Evolutionary conservation across 2,113 vertebrate genomes (phyloP), one percentile per base, ranked within the genome.

Genomic region (Pantherophis guttatus): DNA sequence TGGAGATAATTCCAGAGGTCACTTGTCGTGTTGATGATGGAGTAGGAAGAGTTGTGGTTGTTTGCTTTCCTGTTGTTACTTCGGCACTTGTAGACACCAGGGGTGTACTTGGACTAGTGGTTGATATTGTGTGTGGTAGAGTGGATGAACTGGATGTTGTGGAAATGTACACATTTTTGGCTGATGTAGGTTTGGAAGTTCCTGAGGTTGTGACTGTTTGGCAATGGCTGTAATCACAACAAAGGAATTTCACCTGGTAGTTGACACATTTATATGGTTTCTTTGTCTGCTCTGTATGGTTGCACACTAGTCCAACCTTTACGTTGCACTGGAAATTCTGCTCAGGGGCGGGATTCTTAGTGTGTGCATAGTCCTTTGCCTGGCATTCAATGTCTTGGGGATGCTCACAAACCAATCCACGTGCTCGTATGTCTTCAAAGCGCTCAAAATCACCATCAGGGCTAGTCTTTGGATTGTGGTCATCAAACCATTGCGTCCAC

Each of bases 381-480:
- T 95, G 94, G 33, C 98, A 98, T 19, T 94, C 85, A 0, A 98
- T 96, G 9, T 92, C 70, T 23, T n/a, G 0, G 0, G 97, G 98
- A 0, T 89, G 8, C 0, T 0, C 1, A 3, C 98, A 98, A 0
- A 97, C 4, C 0, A n/a, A 19, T 1, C 0, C 13, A 0, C 59
- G 23, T 0, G 54, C 70, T 23, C 39, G 59, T 87, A 96, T 91
- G 0, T 94, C 95, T 2, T 95, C 53, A 0, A 88, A 95, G 0
- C n/a, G 94, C 89, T 96, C 94, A 26, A 94, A 15, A 88, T 98
- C 97, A 1, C 97, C 97, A 0, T 2, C 1, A 0, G 5, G 6
- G 0, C 23, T 17, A 0, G 96, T 93, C 0, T n/a, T 88, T 8
- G 92, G 94, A 5, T 87, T 6, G 29, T 88, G 5, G 24, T 10